Evolutionary conservation across 2,888 invertebrate species (phyloP).

Genomic region (Zhengitettix transpicula): DNA sequence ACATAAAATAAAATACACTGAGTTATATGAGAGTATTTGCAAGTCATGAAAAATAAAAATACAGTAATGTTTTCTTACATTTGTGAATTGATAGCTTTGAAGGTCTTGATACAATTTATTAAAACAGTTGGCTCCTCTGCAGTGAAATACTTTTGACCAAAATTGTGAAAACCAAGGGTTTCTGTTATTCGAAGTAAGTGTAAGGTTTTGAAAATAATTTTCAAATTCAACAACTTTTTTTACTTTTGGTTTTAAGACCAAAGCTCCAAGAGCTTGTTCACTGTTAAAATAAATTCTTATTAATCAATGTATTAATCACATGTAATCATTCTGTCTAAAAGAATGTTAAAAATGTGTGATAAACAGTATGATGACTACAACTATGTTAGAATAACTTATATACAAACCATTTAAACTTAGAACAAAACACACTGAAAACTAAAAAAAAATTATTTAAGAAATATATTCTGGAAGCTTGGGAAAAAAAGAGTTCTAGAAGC

Average conservation of each 20-base stretch:
- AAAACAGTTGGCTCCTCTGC: conserved; percentile 17
- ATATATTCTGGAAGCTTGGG: no score
- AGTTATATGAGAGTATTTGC: neutral
- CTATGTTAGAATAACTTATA: no score
- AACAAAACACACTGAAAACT: no score
- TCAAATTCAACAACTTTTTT: conserved; percentile 16
- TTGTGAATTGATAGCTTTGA: conserved; percentile 10
- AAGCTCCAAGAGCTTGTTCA: conserved; percentile 9
- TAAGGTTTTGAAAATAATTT: conserved; percentile 15
- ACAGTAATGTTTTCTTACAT: conserved; percentile 5
- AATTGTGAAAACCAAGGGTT: conserved; percentile 30
- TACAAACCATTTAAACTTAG: no score
- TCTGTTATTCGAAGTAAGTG: conserved; percentile 16
- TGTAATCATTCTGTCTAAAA: neutral
- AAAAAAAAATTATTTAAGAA: no score
- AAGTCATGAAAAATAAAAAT: neutral
- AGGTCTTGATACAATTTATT: conserved; percentile 9
- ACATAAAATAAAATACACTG: neutral
- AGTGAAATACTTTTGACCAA: conserved; percentile 22
- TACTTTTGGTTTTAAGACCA: conserved; percentile 10
- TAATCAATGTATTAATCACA: neutral
- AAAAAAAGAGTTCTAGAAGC: no score
- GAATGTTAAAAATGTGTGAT: no score
- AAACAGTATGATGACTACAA: no score
- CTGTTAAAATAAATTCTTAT: conserved; percentile 4